These are phyloP conservation scores for Calameuta filiformis DNA, from an alignment of 2,888 invertebrate species.

Conservation along the genomic window DNA sequence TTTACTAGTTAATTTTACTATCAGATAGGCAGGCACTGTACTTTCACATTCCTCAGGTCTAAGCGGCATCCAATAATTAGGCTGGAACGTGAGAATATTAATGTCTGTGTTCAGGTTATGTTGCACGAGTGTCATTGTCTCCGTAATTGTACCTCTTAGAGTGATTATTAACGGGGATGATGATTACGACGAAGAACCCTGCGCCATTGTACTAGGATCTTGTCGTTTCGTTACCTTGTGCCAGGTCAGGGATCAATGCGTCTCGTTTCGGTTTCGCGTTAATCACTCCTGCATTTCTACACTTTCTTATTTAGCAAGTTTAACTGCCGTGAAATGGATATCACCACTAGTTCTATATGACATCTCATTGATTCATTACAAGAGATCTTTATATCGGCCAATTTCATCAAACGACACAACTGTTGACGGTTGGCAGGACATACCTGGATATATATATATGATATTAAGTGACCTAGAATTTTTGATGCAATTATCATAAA, in stretches of 20 bases:
- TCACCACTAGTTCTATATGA: background rate
- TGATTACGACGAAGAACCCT: constrained; percentile 40
- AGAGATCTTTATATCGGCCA: background rate
- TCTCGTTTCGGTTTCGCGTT: background rate
- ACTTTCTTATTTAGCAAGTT: background rate
- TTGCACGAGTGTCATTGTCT: constrained; percentile 54
- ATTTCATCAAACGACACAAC: background rate
- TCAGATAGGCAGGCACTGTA: constrained; percentile 19
- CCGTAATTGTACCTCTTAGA: constrained; percentile 46
- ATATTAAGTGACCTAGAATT: too few relatives aligned
- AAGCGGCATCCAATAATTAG: constrained; percentile 51
- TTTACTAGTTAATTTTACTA: background rate
- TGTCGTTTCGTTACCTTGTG: constrained; percentile 7
- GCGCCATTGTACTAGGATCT: background rate
- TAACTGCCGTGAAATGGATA: background rate
- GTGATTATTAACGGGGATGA: constrained; percentile 49
- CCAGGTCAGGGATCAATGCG: constrained; percentile 31
- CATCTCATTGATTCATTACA: background rate
- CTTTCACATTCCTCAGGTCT: constrained; percentile 48
- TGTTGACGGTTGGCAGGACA: background rate
- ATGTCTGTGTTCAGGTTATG: constrained; percentile 52
- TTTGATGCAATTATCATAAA: too few relatives aligned
- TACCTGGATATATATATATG: too few relatives aligned
- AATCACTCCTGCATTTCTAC: background rate
- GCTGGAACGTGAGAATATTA: constrained; percentile 52